Conservation (phyloP, 23 tunicate genomes). For the Oikopleura dioica region DNA sequence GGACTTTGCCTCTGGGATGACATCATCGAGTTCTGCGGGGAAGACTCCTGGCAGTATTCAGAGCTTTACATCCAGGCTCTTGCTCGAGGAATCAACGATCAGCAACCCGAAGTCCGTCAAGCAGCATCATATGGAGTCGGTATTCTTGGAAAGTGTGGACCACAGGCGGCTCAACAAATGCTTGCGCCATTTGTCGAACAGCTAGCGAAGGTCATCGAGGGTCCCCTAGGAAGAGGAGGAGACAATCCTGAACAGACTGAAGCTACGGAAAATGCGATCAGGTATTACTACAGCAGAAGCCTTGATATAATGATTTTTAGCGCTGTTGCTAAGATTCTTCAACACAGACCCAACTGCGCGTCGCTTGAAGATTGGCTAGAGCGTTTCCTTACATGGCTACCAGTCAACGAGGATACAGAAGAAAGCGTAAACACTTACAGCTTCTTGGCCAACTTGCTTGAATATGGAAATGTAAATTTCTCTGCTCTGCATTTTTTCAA, state of each 20-base stretch:
- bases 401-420: constrained; percentile 82
- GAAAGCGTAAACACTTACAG: constrained; percentile 32
- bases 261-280: constrained; percentile 73
- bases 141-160: constrained; percentile 54
- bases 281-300: background rate
- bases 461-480: background rate
- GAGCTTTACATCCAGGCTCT: constrained; percentile 29
- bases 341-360: constrained; percentile 30
- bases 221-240: constrained; percentile 52
- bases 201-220: constrained; percentile 46
- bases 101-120: constrained; percentile 31
- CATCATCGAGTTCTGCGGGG: constrained; percentile 53
- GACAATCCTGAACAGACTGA: constrained; percentile 41
- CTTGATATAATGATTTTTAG: background rate
- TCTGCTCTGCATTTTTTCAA: background rate
- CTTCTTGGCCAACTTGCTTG: background rate
- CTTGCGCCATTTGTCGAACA: constrained; percentile 40
- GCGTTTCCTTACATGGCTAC: constrained; percentile 85
- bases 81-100: background rate
- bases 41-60: constrained; percentile 39
- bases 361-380: constrained; percentile 26
- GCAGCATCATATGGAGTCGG: constrained; percentile 95
- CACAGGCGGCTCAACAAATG: constrained; percentile 2
- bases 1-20: constrained; percentile 86
- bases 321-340: constrained; percentile 60